These are phyloP conservation scores for Hippocampus abdominalis DNA, from an alignment of 2,113 vertebrate species.

Conservation along the genomic window DNA sequence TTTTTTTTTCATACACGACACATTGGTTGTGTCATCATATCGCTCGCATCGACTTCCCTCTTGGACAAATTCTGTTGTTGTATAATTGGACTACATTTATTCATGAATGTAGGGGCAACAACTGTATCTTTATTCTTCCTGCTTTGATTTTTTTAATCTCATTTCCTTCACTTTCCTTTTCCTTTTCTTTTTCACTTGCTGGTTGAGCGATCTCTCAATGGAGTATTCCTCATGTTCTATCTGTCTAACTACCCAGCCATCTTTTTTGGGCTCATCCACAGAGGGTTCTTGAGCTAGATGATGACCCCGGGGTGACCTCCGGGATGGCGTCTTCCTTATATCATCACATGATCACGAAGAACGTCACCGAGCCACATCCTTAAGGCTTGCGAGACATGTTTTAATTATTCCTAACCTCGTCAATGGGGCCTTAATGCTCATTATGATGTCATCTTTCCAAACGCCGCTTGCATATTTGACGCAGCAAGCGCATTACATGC, in stretches of 20 bases:
- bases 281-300: constrained; percentile 64
- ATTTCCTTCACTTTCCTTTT: too few relatives aligned
- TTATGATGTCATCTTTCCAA: constrained; percentile 33
- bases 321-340: constrained; percentile 2
- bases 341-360: constrained; percentile 19
- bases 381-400: constrained; percentile 29
- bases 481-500: background rate
- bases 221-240: background rate
- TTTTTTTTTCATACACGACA: too few relatives aligned
- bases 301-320: constrained; percentile 56
- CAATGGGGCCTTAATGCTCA: constrained; percentile 59
- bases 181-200: too few relatives aligned
- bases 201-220: too few relatives aligned
- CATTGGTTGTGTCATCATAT: too few relatives aligned
- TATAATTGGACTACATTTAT: too few relatives aligned
- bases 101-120: too few relatives aligned
- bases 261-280: background rate
- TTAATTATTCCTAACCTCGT: constrained; percentile 49
- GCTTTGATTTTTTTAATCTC: too few relatives aligned
- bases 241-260: background rate
- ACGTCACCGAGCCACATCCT: constrained; percentile 12
- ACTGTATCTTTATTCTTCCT: too few relatives aligned
- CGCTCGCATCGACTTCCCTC: too few relatives aligned
- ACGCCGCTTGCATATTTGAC: background rate
- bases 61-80: too few relatives aligned